A percentile compares a stretch with the other conserved stretches of the same genome.
Evolutionary conservation across 2,797 vertebrate genomes (phyloP).

Genomic region (Spheniscus humboldti): DNA sequence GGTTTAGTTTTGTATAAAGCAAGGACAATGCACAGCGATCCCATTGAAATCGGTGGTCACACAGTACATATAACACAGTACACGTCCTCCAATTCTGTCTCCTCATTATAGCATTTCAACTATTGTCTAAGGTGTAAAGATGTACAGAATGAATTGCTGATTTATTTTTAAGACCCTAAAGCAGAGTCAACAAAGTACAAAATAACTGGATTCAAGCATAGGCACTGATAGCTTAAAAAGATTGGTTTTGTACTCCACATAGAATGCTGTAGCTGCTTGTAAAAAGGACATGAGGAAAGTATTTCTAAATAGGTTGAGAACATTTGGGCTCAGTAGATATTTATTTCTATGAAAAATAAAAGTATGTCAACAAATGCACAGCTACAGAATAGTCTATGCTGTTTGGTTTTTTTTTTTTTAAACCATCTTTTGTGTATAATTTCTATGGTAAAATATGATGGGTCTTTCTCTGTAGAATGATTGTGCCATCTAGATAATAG

Average conservation of each 20-base stretch:
- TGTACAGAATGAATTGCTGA: neutral
- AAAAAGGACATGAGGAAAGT: neutral
- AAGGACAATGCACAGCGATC: neutral
- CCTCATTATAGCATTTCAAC: neutral
- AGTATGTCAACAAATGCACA: constrained; percentile 31
- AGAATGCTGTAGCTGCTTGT: constrained; percentile 14
- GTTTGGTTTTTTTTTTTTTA: neutral
- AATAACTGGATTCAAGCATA: neutral
- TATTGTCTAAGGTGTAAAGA: neutral
- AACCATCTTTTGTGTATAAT: constrained; percentile 23
- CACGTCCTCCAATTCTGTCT: neutral
- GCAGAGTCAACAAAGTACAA: constrained; percentile 10
- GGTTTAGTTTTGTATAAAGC: neutral
- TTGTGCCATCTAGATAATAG: neutral
- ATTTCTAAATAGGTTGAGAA: constrained; percentile 39
- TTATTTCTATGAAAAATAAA: constrained; percentile 52
- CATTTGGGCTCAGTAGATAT: neutral
- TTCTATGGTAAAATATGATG: constrained; percentile 31
- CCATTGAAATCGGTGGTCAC: neutral
- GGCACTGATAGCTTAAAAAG: neutral
- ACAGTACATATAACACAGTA: neutral
- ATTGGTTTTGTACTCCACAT: neutral
- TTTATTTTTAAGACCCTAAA: constrained; percentile 44
- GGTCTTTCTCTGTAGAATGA: constrained; percentile 13
- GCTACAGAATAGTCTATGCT: neutral